Conservation (phyloP, 2,113 vertebrate species). For the Lophius piscatorius region DNA sequence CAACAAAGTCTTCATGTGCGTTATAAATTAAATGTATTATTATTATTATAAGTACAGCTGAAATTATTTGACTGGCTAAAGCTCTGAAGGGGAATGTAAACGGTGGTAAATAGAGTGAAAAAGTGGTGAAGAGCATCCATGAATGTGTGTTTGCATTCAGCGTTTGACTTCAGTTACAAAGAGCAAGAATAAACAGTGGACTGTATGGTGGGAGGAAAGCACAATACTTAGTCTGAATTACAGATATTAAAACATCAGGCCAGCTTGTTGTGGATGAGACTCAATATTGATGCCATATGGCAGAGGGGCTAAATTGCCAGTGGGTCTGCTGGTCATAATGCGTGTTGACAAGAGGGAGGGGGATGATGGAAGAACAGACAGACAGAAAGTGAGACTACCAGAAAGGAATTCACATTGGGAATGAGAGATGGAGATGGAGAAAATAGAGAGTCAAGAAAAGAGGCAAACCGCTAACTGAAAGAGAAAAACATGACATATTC, state of each 20-base stretch:
- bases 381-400: conserved; percentile 59
- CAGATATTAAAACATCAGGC: conserved; percentile 82
- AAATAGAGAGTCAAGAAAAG: conserved; percentile 14
- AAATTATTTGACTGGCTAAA: conserved; percentile 55
- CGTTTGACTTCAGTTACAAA: conserved; percentile 66
- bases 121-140: conserved; percentile 52
- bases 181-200: conserved; percentile 67
- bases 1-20: conserved; percentile 42
- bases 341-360: conserved; percentile 61
- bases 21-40: too few species aligned
- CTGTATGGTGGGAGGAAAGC: conserved; percentile 73
- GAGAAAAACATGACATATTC: conserved; percentile 18
- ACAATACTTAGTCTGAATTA: conserved; percentile 82
- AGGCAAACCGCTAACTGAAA: conserved; percentile 22
- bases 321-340: conserved; percentile 67
- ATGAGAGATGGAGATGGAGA: conserved; percentile 13
- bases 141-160: conserved; percentile 52
- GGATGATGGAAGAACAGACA: conserved; percentile 49
- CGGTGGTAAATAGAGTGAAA: conserved; percentile 35
- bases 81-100: conserved; percentile 29
- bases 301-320: conserved; percentile 69
- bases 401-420: conserved; percentile 51
- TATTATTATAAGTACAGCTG: conserved; percentile 38
- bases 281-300: conserved; percentile 83
- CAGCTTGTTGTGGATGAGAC: conserved; percentile 73